phyloP scores from a whole-genome alignment of 2,888 invertebrate species.

The Maniola hyperantus region DNA sequence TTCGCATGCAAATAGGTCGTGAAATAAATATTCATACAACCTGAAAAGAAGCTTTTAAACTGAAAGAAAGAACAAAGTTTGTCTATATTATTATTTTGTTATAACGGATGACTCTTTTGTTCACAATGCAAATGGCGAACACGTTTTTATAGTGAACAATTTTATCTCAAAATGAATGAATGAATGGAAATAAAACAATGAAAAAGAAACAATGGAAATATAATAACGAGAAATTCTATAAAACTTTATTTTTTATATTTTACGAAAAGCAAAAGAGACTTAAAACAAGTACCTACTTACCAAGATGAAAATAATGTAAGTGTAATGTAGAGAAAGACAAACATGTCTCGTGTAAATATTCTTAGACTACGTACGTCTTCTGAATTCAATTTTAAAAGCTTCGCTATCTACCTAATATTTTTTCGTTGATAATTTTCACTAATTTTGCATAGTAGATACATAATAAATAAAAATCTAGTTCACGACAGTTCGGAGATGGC shows the following conservation, averaged over 20 bases:
- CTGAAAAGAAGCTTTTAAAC: slow-evolving; percentile 40
- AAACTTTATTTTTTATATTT: background rate
- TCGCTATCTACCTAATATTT: no score
- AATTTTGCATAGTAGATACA: no score
- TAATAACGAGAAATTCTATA: slow-evolving; percentile 1
- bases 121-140: slow-evolving; percentile 12
- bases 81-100: slow-evolving; percentile 22
- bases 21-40: slow-evolving; percentile 50
- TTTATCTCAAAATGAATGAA: slow-evolving; percentile 1
- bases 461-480: no score
- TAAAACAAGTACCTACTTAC: no score
- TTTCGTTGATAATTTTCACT: no score
- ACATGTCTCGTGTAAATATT: no score
- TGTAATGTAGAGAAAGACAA: no score
- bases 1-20: slow-evolving; percentile 49
- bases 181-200: background rate
- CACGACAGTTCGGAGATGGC: no score
- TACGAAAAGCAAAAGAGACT: background rate
- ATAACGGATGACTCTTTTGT: slow-evolving; percentile 20
- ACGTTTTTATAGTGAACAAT: background rate
- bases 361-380: no score
- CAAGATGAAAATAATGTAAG: no score
- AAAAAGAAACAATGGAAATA: background rate
- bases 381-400: background rate
- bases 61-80: slow-evolving; percentile 26